Conservation (phyloP, 2,888 invertebrate species). For the Pachycephus smyrnensis region DNA sequence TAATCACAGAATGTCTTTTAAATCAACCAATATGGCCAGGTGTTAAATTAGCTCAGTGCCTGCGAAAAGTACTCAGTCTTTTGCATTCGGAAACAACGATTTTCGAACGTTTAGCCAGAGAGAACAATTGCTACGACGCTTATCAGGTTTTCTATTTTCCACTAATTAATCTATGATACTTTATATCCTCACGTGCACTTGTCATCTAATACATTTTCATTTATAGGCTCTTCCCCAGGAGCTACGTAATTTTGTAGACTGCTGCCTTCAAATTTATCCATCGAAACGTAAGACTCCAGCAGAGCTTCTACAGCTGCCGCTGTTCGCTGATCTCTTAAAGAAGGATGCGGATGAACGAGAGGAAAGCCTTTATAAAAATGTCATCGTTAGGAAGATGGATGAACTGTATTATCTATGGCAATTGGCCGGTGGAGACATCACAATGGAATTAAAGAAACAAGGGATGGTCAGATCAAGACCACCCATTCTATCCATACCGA, state of each 20-base stretch:
- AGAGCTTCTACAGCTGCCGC: slow-evolving; percentile 70
- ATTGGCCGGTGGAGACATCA: slow-evolving; percentile 94
- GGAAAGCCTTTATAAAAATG: slow-evolving; percentile 65
- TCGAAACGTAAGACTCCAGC: slow-evolving; percentile 73
- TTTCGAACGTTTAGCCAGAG: slow-evolving; percentile 81
- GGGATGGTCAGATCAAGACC: slow-evolving; percentile 89
- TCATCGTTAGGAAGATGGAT: slow-evolving; percentile 72
- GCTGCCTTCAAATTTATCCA: slow-evolving; percentile 78
- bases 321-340: slow-evolving; percentile 68
- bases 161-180: slow-evolving; percentile 19
- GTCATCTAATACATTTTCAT: slow-evolving; percentile 15
- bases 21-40: slow-evolving; percentile 79
- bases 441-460: slow-evolving; percentile 89
- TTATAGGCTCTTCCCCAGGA: slow-evolving; percentile 72
- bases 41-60: slow-evolving; percentile 79
- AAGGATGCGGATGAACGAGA: slow-evolving; percentile 50
- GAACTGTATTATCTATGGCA: slow-evolving; percentile 97
- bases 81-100: slow-evolving; percentile 73
- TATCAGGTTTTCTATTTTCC: slow-evolving; percentile 70
- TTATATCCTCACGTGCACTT: slow-evolving; percentile 25
- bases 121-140: slow-evolving; percentile 77
- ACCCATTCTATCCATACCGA: slow-evolving; percentile 83
- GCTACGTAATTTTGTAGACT: slow-evolving; percentile 75
- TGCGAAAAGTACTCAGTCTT: slow-evolving; percentile 81
- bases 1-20: slow-evolving; percentile 83